phyloP scores from a whole-genome alignment of 2,113 vertebrate species.

The Lepus europaeus region DNA sequence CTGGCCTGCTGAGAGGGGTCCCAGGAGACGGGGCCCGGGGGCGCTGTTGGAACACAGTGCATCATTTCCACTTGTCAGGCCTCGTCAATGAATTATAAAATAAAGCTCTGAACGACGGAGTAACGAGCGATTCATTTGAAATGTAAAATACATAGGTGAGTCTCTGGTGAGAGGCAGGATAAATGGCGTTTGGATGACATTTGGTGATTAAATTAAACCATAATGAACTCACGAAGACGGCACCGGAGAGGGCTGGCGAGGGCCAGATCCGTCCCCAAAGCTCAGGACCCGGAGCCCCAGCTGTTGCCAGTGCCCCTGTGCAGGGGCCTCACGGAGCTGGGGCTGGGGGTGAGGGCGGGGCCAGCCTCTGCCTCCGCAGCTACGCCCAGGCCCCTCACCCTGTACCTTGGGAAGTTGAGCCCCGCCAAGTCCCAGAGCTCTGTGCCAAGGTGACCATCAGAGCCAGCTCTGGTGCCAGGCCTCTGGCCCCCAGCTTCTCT shows the following conservation, averaged over 20 bases:
- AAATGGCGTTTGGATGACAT: conserved; percentile 87
- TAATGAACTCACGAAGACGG: conserved; percentile 86
- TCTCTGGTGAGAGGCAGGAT: conserved; percentile 86
- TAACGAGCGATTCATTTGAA: conserved; percentile 88
- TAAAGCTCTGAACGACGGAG: conserved; percentile 86
- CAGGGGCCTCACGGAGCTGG: neutral
- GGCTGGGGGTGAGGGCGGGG: neutral
- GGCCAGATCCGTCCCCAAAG: neutral
- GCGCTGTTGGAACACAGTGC: neutral
- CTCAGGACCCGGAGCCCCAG: neutral
- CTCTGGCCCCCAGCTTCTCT: neutral
- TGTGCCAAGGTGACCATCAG: neutral
- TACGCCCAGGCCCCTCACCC: neutral
- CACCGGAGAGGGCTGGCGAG: conserved; percentile 58
- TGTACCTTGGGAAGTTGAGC: neutral
- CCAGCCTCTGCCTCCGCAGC: rapidly evolving
- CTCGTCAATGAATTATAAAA: conserved; percentile 86
- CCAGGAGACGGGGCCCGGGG: neutral
- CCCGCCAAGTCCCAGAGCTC: neutral
- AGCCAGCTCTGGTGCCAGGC: neutral
- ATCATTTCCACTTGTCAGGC: conserved; percentile 84
- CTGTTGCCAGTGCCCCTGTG: neutral
- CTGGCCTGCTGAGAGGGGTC: neutral
- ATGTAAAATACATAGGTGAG: conserved; percentile 90
- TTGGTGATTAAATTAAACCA: conserved; percentile 89